These are phyloP conservation scores for Ophion ventricosus DNA, from an alignment of 2,888 invertebrate genomes.

Conservation along the genomic window DNA sequence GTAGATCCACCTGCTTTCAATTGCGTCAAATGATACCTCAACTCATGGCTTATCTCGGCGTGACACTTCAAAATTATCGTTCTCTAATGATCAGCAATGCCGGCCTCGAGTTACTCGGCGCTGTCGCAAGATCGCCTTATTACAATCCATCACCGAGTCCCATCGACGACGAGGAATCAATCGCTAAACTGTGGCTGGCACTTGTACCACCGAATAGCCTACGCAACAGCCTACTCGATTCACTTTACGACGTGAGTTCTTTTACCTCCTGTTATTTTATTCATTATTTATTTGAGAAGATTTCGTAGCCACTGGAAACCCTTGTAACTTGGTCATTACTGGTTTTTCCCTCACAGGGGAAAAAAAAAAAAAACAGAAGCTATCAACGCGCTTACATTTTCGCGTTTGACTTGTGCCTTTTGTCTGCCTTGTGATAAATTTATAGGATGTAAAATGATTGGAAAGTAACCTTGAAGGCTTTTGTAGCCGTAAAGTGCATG, in stretches of 20 bases:
- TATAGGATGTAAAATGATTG: too few relatives aligned
- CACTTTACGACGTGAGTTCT: conserved; percentile 77
- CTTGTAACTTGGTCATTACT: too few relatives aligned
- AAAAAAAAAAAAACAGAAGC: not conserved
- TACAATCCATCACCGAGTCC: conserved; percentile 73
- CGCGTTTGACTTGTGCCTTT: too few relatives aligned
- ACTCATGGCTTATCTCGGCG: conserved; percentile 76
- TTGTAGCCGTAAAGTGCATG: too few relatives aligned
- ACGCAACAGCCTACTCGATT: conserved; percentile 78
- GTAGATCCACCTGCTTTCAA: conserved; percentile 74
- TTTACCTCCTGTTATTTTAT: not conserved
- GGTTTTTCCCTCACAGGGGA: not conserved
- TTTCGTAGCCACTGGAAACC: not conserved
- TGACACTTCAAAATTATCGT: conserved; percentile 77
- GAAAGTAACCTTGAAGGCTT: too few relatives aligned
- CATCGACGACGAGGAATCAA: conserved; percentile 75
- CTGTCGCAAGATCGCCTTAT: conserved; percentile 77
- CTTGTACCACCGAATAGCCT: conserved; percentile 79
- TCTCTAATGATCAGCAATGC: conserved; percentile 78
- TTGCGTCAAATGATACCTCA: conserved; percentile 79
- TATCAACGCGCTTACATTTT: too few relatives aligned
- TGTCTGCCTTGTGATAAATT: too few relatives aligned
- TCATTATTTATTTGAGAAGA: not conserved
- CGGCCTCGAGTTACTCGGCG: conserved; percentile 76
- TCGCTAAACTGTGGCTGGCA: conserved; percentile 79